Conservation (phyloP, 2,113 vertebrate species). For the Kobus ellipsiprymnus region DNA sequence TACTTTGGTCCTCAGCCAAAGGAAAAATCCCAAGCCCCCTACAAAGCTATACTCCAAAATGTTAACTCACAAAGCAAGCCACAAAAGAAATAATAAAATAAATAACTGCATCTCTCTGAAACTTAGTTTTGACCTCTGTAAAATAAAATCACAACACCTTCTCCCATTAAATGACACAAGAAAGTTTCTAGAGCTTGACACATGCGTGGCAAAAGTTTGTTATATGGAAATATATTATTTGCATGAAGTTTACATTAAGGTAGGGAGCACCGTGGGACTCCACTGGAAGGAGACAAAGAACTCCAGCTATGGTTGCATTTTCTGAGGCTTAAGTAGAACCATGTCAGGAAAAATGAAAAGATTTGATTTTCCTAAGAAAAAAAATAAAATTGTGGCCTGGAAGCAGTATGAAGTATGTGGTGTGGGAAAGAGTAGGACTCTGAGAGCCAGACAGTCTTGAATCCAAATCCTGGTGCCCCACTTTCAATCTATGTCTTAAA, state of each 20-base stretch:
- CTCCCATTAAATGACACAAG: neutral
- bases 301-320: neutral
- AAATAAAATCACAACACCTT: neutral
- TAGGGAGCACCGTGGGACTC: neutral
- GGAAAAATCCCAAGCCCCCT: neutral
- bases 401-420: neutral
- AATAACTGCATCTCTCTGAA: neutral
- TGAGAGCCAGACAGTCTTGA: neutral
- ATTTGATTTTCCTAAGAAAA: slow-evolving; percentile 14
- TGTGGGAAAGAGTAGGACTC: neutral
- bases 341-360: neutral
- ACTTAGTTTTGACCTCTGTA: neutral
- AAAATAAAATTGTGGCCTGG: neutral
- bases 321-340: neutral
- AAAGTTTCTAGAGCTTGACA: neutral
- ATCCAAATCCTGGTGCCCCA: neutral
- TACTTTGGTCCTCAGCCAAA: neutral
- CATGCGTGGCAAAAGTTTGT: neutral
- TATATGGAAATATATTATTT: neutral
- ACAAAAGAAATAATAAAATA: neutral
- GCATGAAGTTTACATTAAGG: neutral
- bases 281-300: neutral
- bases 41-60: neutral
- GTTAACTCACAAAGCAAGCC: neutral
- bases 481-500: neutral